A percentile compares a stretch with the other conserved stretches of the same genome.
Evolutionary conservation across 2,888 invertebrate species (phyloP).

Genomic region (Deilephila elpenor): DNA sequence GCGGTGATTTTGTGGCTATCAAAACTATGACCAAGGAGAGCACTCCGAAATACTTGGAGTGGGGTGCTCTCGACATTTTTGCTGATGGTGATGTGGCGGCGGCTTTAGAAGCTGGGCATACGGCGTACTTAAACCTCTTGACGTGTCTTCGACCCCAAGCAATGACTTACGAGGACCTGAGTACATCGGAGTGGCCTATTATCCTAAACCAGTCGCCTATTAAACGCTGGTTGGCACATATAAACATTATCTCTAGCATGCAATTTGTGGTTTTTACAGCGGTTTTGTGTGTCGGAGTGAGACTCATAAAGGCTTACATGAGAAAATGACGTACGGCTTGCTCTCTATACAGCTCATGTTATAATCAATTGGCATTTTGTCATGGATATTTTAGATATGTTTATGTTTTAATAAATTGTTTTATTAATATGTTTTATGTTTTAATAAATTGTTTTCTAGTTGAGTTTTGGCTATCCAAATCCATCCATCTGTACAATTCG

Average conservation of each 20-base stretch:
- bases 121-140: slow-evolving; percentile 68
- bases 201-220: slow-evolving; percentile 50
- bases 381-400: slow-evolving; percentile 17
- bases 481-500: too few species aligned
- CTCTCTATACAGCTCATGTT: not conserved
- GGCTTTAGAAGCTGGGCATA: slow-evolving; percentile 75
- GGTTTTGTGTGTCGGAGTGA: slow-evolving; percentile 51
- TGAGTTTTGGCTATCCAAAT: not conserved
- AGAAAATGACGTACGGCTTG: slow-evolving; percentile 38
- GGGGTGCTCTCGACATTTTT: slow-evolving; percentile 76
- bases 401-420: slow-evolving; percentile 23
- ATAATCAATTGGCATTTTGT: not conserved
- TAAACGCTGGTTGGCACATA: slow-evolving; percentile 49
- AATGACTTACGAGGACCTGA: slow-evolving; percentile 67
- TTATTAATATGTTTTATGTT: not conserved
- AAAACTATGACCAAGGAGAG: slow-evolving; percentile 49
- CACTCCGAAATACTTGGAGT: slow-evolving; percentile 60
- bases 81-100: slow-evolving; percentile 75
- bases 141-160: slow-evolving; percentile 74
- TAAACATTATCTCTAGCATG: slow-evolving; percentile 57
- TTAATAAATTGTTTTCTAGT: not conserved
- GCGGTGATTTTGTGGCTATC: slow-evolving; percentile 72
- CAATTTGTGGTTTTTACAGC: slow-evolving; percentile 53
- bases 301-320: slow-evolving; percentile 49
- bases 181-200: slow-evolving; percentile 53